Conservation (phyloP, 2,797 vertebrate genomes). For the Pagetopsis macropterus region DNA sequence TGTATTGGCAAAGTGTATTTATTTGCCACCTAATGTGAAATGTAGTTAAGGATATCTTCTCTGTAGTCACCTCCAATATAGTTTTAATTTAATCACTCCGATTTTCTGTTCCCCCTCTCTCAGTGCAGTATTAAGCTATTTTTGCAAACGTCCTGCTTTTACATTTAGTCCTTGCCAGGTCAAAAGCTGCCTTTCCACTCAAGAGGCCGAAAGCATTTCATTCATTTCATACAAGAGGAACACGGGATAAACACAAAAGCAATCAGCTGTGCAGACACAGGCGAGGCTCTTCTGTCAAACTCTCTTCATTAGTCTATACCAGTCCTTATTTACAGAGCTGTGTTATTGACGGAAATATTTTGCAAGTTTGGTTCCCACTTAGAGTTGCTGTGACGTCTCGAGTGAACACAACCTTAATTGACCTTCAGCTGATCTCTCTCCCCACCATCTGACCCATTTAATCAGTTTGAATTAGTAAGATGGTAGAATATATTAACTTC, state of each 20-base stretch:
- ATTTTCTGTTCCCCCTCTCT: conserved; percentile 42
- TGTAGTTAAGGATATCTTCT: conserved; percentile 49
- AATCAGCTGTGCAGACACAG: conserved; percentile 43
- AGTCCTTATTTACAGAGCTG: conserved; percentile 7
- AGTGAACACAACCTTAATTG: conserved; percentile 5
- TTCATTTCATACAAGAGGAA: conserved; percentile 53
- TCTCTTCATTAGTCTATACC: background rate
- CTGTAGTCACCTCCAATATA: conserved; percentile 38
- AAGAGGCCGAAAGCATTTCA: conserved; percentile 58
- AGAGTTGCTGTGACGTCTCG: conserved; percentile 32
- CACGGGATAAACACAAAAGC: conserved; percentile 46
- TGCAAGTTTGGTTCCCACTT: conserved; percentile 32
- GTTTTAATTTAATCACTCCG: conserved; percentile 64
- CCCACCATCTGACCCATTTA: conserved; percentile 48
- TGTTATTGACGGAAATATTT: conserved; percentile 40
- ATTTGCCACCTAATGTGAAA: conserved; percentile 32
- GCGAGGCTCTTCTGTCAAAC: conserved; percentile 16
- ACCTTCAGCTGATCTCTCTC: conserved; percentile 24
- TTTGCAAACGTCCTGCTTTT: conserved; percentile 53
- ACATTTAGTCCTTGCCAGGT: conserved; percentile 59
- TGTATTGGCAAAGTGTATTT: conserved; percentile 19
- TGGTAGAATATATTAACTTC: conserved; percentile 63
- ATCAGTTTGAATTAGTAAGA: conserved; percentile 68
- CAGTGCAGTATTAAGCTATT: conserved; percentile 51
- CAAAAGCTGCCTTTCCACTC: conserved; percentile 54